Evolutionary conservation across 2,888 invertebrate species (phyloP), one percentile per base, ranked within the genome.

Genomic region (Deilephila elpenor): DNA sequence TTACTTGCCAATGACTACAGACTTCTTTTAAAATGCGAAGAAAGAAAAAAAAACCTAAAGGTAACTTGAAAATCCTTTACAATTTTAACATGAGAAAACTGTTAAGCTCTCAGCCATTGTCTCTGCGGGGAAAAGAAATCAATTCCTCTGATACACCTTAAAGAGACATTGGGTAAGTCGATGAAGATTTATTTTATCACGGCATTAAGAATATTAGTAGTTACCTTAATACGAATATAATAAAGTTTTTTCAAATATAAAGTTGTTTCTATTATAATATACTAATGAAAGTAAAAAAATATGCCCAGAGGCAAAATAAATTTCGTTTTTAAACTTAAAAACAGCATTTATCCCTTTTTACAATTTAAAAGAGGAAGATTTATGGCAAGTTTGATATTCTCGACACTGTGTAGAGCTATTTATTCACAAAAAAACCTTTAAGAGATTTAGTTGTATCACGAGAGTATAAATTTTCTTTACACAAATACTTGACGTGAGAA

Each of bases 361-460:
- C 44, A 20, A 44, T 64, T 44, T 1, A 64, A 44, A 64, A 64
- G 5, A 20, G n/a, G 20, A 64, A 44, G 37, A 64, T 44, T 44
- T 44, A 20, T 11, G 1, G 20, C 29, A 60, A 60, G 17, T 4
- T 25, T 1, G 29, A 17, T 61, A 17, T 29, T 61, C 61, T 17
- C 61, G 6, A 29, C 14, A 19, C 61, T 61, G 19, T 61, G 3
- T 19, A 32, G 32, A 61, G 61, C 32, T 34, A 32, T 29, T 61
- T 61, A 19, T 61, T 61, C 61, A 32, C 32, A 29, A 6, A 32
- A 61, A 61, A 14, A 32, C 61, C 61, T 19, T 32, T 37, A 44
- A 64, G 11, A 64, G 44, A 64, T 11, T 20, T 64, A 25, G 44
- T 64, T 37, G 20, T 44, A 37, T 64, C 64, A 44, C 44, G 37